These are phyloP conservation scores for Idaea biselata DNA, from an alignment of 2,888 invertebrate species.

Conservation along the genomic window DNA sequence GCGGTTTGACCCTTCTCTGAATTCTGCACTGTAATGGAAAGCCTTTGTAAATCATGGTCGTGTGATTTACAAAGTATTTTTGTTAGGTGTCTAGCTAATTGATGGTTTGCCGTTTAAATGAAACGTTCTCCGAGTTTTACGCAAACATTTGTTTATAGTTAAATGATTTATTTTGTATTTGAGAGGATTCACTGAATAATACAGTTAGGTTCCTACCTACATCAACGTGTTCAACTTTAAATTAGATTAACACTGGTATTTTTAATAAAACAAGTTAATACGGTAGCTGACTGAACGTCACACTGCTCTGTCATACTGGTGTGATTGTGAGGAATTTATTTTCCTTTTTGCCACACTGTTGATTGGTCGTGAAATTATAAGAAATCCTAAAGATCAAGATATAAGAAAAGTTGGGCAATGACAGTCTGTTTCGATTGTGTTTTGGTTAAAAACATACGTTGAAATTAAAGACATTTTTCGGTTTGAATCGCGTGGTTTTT, in stretches of 20 bases:
- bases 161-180: not conserved
- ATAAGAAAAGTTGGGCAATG: no score
- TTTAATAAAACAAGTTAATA: not conserved
- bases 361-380: no score
- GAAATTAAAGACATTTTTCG: no score
- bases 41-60: slow-evolving; percentile 24
- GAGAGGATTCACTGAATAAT: slow-evolving; percentile 11
- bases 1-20: slow-evolving; percentile 24
- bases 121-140: not conserved
- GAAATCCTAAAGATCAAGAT: no score
- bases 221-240: not conserved
- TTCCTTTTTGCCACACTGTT: no score
- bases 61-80: slow-evolving; percentile 24
- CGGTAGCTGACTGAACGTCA: no score
- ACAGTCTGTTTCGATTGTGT: no score
- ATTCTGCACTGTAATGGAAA: slow-evolving; percentile 25
- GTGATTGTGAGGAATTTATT: no score
- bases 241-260: not conserved
- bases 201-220: slow-evolving; percentile 10
- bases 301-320: no score
- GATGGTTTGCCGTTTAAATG: not conserved
- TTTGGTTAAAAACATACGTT: no score
- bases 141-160: slow-evolving; percentile 10
- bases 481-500: no score
- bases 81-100: slow-evolving; percentile 11